Conservation (phyloP, 2,113 vertebrate genomes). For the Lucifuga dentata region DNA sequence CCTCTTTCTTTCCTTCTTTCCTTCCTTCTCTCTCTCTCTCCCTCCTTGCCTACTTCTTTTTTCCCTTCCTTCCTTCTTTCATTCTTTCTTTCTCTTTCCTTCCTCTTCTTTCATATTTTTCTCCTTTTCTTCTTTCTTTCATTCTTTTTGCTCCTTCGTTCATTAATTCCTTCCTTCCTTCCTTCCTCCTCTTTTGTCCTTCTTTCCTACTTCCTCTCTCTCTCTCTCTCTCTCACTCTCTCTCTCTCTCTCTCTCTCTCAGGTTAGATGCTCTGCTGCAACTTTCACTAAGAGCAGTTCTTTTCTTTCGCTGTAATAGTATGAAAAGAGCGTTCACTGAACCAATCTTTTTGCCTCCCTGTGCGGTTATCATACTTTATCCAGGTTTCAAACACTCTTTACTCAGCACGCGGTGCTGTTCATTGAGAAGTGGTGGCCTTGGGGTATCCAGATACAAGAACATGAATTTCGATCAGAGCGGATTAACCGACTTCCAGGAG, state of each 20-base stretch:
- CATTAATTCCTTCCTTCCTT: too few species aligned
- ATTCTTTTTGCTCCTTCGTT: too few species aligned
- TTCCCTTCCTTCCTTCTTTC: not conserved
- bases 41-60: too few species aligned
- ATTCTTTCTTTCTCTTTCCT: conserved; percentile 9
- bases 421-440: conserved; percentile 36
- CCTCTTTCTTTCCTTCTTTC: too few species aligned
- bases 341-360: conserved; percentile 48
- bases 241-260: conserved; percentile 25
- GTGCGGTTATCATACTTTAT: conserved; percentile 54
- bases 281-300: conserved; percentile 32
- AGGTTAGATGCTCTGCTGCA: conserved; percentile 42
- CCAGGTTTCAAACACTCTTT: conserved; percentile 49
- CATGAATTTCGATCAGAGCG: conserved; percentile 47
- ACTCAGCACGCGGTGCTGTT: conserved; percentile 26
- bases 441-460: conserved; percentile 43
- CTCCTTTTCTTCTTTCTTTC: too few species aligned
- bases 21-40: too few species aligned
- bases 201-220: too few species aligned
- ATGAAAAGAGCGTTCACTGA: conserved; percentile 51
- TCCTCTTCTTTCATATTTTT: too few species aligned
- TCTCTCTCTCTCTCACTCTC: not conserved
- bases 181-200: too few species aligned
- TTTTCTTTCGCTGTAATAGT: conserved; percentile 33
- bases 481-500: conserved; percentile 46